Evolutionary conservation across 2,113 vertebrate species (phyloP).

Genomic region (Megaleporinus macrocephalus): DNA sequence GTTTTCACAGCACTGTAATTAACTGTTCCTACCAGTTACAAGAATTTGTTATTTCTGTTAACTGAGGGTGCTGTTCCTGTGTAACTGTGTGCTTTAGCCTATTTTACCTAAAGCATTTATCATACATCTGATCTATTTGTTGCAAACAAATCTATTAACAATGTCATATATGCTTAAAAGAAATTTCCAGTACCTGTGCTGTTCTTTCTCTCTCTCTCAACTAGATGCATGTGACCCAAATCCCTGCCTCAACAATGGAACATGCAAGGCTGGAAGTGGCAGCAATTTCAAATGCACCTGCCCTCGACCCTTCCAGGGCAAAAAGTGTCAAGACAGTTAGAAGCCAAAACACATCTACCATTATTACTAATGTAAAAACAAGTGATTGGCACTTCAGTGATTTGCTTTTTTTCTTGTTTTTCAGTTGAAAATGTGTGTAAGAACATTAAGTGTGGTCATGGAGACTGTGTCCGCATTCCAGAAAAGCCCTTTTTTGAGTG

Average conservation of each 20-base stretch:
- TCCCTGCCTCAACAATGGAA: conserved; percentile 66
- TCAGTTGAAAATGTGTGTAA: conserved; percentile 67
- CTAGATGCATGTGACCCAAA: conserved; percentile 67
- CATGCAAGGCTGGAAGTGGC: conserved; percentile 3
- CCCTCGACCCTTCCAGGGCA: conserved; percentile 62
- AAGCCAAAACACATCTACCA: not conserved
- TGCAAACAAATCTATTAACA: too few relatives aligned
- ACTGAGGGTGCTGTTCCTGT: too few relatives aligned
- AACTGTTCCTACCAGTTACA: too few relatives aligned
- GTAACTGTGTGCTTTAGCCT: too few relatives aligned
- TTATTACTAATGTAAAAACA: not conserved
- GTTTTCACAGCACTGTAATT: too few relatives aligned
- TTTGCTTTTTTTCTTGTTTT: conserved; percentile 20
- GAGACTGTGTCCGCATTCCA: conserved; percentile 60
- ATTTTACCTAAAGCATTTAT: too few relatives aligned
- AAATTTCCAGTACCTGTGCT: not conserved
- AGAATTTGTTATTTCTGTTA: too few relatives aligned
- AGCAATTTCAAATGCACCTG: conserved; percentile 62
- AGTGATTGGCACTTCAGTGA: not conserved
- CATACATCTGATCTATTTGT: too few relatives aligned
- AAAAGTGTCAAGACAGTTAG: conserved; percentile 67
- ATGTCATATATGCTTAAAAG: too few relatives aligned
- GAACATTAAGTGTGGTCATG: conserved; percentile 61
- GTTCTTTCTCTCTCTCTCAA: not conserved
- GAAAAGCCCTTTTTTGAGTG: conserved; percentile 65